Evolutionary conservation across 2,113 vertebrate species (phyloP).

Genomic region (Ptyas mucosa): DNA sequence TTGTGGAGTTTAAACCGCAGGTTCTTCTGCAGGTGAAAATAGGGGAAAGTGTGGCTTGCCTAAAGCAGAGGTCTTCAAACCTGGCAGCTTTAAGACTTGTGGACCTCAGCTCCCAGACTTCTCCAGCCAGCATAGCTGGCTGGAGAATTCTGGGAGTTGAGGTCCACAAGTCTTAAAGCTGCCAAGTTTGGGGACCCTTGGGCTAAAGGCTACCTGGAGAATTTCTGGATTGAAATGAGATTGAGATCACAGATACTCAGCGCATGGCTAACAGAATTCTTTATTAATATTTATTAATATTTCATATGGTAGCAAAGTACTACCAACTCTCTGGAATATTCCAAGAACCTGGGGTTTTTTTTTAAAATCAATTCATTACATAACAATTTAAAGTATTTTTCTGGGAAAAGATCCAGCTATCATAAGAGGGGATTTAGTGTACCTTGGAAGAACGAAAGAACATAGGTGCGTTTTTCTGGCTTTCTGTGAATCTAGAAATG

Average conservation of each 20-base stretch:
- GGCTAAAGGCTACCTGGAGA: background rate
- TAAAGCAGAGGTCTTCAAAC: too few species aligned
- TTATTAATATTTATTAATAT: too few species aligned
- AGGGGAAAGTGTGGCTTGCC: background rate
- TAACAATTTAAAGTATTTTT: too few species aligned
- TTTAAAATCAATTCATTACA: background rate
- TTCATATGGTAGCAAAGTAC: background rate
- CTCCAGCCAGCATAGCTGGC: too few species aligned
- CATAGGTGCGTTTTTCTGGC: background rate
- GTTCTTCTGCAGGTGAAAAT: background rate
- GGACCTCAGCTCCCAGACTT: too few species aligned
- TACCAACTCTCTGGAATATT: background rate
- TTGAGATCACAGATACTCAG: background rate
- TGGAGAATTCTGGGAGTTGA: too few species aligned
- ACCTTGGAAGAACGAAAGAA: background rate
- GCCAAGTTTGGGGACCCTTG: too few species aligned
- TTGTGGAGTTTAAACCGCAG: background rate
- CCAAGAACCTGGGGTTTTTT: background rate
- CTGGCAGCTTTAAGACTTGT: too few species aligned
- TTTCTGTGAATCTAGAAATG: background rate
- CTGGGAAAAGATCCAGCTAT: background rate
- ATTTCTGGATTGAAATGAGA: background rate
- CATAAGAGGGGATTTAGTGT: background rate
- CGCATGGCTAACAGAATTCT: background rate
- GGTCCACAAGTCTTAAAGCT: too few species aligned